Base-by-base conservation (phyloP, 2,797 vertebrate genomes). In the Echeneis naucrates region DNA sequence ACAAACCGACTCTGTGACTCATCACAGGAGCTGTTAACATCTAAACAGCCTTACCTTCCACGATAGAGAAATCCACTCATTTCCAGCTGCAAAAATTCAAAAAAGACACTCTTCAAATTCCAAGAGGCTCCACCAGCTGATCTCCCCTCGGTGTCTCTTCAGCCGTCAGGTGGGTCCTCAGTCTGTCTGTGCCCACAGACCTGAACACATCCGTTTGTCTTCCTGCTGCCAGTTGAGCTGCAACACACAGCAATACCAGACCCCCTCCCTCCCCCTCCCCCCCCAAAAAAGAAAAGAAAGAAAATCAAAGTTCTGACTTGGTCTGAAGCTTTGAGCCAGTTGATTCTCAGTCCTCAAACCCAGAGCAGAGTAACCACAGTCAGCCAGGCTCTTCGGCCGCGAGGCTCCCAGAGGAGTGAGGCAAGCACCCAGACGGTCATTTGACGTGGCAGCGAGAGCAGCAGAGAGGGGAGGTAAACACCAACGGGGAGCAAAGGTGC, bases 51-150 rank as follows among this genome's bases (percentile, higher is more conserved):
- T 94, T 92, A 94, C 94, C 94, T 90, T 85, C 93, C 93, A 63
- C 92, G 87, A 42, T 94, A 93, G 24, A 94, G 87, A 87, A 89
- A 95, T 75, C 87, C 92, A 79, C 93, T 95, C 94, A 94, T 94
- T 24, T 62, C 59, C 47, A 68, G 47, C 67, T 27, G 69, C 58
- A 68, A 60, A 56, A 47, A 63, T 23, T 63, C 38, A 38, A 66
- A 21, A 66, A 53, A 38, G 32, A 42, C 5, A 55, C 14, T 17
- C 40, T 62, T 26, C 8, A 70, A 47, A 48, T 26, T 45, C 66
- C 61, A 51, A 19, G 66, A 19, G 27, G 51, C 33, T 70, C 65
- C 61, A 62, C 11, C 27, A 38, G 44, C 54, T 8, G 37, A 37
- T 70, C 51, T 52, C 17, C 19, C 23, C 14, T 19, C 23, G 16